These are phyloP conservation scores for Sphaeramia orbicularis DNA, from an alignment of 2,797 vertebrate species.

Conservation along the genomic window DNA sequence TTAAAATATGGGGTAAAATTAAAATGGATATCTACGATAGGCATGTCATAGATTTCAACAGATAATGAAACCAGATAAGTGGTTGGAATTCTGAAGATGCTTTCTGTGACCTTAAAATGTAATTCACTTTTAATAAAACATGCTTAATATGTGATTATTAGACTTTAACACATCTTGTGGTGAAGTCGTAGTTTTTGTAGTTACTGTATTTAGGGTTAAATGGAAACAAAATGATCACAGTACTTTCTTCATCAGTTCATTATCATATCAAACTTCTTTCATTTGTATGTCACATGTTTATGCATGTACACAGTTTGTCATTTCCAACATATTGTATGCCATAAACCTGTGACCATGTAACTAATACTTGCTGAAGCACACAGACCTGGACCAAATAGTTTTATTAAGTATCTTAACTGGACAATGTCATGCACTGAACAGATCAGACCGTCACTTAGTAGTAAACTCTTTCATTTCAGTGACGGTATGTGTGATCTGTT, in stretches of 20 bases:
- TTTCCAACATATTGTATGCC: conserved; percentile 28
- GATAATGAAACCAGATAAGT: no score
- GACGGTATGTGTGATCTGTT: conserved; percentile 4
- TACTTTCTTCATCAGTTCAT: conserved; percentile 28
- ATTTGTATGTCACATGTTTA: conserved; percentile 33
- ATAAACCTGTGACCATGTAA: conserved; percentile 27
- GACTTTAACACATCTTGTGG: neutral
- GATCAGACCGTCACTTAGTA: conserved; percentile 1
- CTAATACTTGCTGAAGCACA: conserved; percentile 11
- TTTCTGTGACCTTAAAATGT: no score
- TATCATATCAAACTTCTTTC: conserved; percentile 27
- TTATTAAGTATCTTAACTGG: neutral
- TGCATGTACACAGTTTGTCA: conserved; percentile 37
- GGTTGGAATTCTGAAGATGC: no score
- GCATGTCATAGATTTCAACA: no score
- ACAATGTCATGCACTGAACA: neutral
- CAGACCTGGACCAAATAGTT: conserved; percentile 47
- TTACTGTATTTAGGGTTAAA: neutral
- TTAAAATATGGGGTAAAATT: no score
- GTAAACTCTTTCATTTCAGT: neutral
- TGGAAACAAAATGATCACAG: conserved; percentile 1
- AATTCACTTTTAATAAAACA: no score
- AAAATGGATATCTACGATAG: no score
- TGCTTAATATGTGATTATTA: conserved; percentile 7
- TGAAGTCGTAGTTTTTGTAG: neutral